These are phyloP conservation scores for Mirounga angustirostris DNA, from an alignment of 2,113 vertebrate genomes.

Conservation along the genomic window DNA sequence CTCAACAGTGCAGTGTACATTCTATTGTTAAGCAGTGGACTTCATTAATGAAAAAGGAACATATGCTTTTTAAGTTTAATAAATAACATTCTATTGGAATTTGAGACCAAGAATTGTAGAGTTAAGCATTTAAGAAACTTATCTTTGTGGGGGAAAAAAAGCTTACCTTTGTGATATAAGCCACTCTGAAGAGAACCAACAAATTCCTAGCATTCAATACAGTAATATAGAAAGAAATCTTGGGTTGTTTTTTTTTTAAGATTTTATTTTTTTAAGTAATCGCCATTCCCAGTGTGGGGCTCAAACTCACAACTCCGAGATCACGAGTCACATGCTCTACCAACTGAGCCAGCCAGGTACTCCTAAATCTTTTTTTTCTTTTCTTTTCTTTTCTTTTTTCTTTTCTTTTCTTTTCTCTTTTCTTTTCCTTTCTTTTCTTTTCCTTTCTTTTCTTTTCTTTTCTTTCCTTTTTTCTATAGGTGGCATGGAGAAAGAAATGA, in stretches of 20 bases:
- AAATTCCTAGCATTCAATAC: background rate
- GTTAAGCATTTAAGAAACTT: background rate
- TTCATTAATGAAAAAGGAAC: background rate
- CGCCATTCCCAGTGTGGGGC: background rate
- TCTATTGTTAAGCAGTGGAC: background rate
- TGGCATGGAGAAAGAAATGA: background rate
- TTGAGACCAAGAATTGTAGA: constrained; percentile 3
- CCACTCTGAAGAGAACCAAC: background rate
- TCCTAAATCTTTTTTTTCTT: background rate
- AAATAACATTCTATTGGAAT: background rate
- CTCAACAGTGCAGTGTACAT: background rate
- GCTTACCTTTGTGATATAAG: background rate
- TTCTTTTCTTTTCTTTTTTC: no score
- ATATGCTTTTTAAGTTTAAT: constrained; percentile 2
- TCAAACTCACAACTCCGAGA: background rate
- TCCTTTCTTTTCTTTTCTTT: no score
- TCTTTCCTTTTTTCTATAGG: background rate
- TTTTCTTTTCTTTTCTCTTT: no score
- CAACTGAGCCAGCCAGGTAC: background rate
- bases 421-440: no score
- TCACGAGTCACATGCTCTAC: background rate
- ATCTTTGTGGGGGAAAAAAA: background rate
- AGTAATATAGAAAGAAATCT: background rate
- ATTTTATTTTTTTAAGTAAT: background rate
- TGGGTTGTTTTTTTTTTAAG: background rate